Evolutionary conservation across 2,797 vertebrate genomes (phyloP).

Genomic region (Corythornis leucogaster): DNA sequence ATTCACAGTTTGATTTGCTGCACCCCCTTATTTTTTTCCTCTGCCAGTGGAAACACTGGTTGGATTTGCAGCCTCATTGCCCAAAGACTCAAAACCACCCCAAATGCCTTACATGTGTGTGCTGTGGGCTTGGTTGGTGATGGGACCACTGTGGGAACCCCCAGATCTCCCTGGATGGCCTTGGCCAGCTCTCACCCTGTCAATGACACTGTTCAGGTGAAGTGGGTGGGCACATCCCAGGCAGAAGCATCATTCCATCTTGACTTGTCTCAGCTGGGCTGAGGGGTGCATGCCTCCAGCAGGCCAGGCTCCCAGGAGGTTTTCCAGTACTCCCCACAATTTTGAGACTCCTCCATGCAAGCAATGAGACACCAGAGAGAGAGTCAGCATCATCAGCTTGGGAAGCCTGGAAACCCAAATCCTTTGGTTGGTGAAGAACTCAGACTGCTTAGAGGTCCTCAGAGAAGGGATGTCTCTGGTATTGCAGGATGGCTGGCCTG

Average conservation of each 20-base stretch:
- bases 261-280: background rate
- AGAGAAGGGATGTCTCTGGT: background rate
- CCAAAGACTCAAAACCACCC: background rate
- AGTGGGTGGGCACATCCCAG: background rate
- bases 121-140: background rate
- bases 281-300: background rate
- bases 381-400: background rate
- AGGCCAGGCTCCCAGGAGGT: background rate
- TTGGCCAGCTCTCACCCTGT: rapidly evolving
- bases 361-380: background rate
- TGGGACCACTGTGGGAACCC: rapidly evolving
- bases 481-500: background rate
- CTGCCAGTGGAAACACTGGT: background rate
- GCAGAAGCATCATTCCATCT: background rate
- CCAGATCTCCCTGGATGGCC: background rate
- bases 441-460: background rate
- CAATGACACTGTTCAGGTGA: background rate
- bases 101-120: background rate
- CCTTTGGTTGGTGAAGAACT: background rate
- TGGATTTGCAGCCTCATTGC: background rate
- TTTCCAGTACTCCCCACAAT: background rate
- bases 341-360: background rate
- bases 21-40: background rate
- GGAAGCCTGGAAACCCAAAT: background rate
- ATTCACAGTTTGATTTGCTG: background rate